Conservation (phyloP, 2,113 vertebrate genomes). For the Polypterus bichir region DNA sequence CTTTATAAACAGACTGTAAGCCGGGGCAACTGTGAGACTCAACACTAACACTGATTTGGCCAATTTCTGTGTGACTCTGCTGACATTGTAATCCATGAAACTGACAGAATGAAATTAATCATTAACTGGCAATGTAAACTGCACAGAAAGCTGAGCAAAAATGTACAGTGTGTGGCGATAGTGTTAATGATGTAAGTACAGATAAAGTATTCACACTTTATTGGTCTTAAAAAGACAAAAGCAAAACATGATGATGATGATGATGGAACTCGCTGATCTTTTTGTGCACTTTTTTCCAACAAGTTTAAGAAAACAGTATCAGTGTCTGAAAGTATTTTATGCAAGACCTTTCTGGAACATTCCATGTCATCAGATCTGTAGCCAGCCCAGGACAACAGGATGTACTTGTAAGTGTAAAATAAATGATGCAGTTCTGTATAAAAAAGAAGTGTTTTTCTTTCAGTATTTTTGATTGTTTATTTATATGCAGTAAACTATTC, state of each 20-base stretch:
- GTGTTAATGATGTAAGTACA: conserved; percentile 73
- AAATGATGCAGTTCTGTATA: conserved; percentile 91
- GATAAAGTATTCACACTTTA: conserved; percentile 55
- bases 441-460: conserved; percentile 20
- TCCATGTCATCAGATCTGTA: conserved; percentile 78
- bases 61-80: conserved; percentile 31
- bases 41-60: conserved; percentile 10
- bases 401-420: conserved; percentile 84
- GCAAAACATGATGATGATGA: conserved; percentile 14
- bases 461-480: not conserved
- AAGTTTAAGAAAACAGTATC: conserved; percentile 48
- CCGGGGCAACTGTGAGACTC: conserved; percentile 17
- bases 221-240: conserved; percentile 29
- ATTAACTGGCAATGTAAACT: conserved; percentile 57
- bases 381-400: conserved; percentile 81
- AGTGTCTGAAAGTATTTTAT: conserved; percentile 77
- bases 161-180: conserved; percentile 80
- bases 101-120: conserved; percentile 48
- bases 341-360: conserved; percentile 96
- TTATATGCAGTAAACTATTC: not conserved
- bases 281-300: conserved; percentile 67
- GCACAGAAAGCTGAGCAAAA: conserved; percentile 55
- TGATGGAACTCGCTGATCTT: conserved; percentile 32
- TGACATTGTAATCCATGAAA: conserved; percentile 38
- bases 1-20: conserved; percentile 28